Evolutionary conservation across 2,888 invertebrate genomes (phyloP).

Genomic region (Lochmaea crataegi): DNA sequence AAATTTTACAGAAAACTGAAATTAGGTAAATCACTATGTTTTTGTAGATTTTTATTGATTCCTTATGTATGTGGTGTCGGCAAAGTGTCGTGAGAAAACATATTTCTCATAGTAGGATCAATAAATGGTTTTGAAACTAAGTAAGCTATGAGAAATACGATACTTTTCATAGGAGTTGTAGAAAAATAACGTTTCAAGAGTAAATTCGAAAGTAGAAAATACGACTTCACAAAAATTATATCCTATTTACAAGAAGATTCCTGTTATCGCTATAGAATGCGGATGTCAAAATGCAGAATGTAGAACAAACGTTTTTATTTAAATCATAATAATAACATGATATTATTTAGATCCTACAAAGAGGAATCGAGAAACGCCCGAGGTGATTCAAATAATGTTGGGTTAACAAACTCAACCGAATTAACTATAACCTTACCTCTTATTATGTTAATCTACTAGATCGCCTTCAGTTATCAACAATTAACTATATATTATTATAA

Average conservation of each 20-base stretch:
- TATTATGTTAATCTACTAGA: slow-evolving; percentile 22
- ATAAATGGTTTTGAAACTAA: too few species aligned
- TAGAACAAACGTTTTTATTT: background rate
- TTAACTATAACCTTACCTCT: slow-evolving; percentile 12
- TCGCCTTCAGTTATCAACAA: slow-evolving; percentile 17
- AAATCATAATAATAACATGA: slow-evolving; percentile 11
- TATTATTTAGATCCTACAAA: slow-evolving; percentile 22
- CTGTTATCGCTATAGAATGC: background rate
- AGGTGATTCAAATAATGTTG: slow-evolving; percentile 16
- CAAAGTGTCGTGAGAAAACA: too few species aligned
- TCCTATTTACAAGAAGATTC: background rate
- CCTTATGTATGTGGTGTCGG: too few species aligned
- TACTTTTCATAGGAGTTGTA: too few species aligned
- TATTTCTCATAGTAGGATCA: too few species aligned
- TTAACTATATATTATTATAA: slow-evolving; percentile 13
- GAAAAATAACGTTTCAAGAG: too few species aligned
- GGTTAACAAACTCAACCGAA: slow-evolving; percentile 20
- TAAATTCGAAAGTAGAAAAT: too few species aligned
- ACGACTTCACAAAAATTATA: too few species aligned
- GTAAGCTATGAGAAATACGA: too few species aligned
- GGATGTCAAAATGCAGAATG: background rate
- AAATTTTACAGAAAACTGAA: too few species aligned
- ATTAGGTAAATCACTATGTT: too few species aligned
- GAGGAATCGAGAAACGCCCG: slow-evolving; percentile 10
- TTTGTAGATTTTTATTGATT: too few species aligned